phyloP scores from a whole-genome alignment of 2,888 invertebrate genomes.

The Allacma fusca region DNA sequence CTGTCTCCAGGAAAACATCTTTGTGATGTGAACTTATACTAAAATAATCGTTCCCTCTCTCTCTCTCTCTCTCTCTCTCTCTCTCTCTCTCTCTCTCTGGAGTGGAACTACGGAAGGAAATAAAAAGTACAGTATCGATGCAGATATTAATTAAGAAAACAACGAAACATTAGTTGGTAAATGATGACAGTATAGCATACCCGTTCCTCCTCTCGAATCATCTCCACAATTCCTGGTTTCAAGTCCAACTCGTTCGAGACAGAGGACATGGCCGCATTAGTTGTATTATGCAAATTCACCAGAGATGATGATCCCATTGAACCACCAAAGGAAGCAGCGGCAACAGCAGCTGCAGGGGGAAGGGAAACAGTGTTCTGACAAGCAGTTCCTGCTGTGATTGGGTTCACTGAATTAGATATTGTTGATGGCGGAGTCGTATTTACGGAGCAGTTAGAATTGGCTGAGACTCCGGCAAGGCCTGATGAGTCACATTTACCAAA shows the following conservation, averaged over 20 bases:
- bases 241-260: conserved; percentile 83
- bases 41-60: too few relatives aligned
- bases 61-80: too few relatives aligned
- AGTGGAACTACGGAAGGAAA: not conserved
- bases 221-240: conserved; percentile 93
- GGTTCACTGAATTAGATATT: conserved; percentile 58
- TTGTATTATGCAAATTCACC: conserved; percentile 56
- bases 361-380: conserved; percentile 55
- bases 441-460: conserved; percentile 39
- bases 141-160: conserved; percentile 2
- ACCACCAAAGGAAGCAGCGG: conserved; percentile 21
- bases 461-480: conserved; percentile 45
- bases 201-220: conserved; percentile 96
- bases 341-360: conserved; percentile 52
- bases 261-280: conserved; percentile 49
- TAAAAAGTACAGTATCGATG: not conserved
- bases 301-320: conserved; percentile 50
- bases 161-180: not conserved
- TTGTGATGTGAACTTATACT: too few relatives aligned
- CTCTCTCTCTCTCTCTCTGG: not conserved
- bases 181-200: conserved; percentile 69
- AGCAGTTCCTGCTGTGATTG: conserved; percentile 60
- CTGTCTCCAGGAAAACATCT: too few relatives aligned
- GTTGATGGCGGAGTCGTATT: conserved; percentile 38
- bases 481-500: conserved; percentile 34